Evolutionary conservation across 2,888 invertebrate genomes (phyloP).

Genomic region (Patella pellucida): DNA sequence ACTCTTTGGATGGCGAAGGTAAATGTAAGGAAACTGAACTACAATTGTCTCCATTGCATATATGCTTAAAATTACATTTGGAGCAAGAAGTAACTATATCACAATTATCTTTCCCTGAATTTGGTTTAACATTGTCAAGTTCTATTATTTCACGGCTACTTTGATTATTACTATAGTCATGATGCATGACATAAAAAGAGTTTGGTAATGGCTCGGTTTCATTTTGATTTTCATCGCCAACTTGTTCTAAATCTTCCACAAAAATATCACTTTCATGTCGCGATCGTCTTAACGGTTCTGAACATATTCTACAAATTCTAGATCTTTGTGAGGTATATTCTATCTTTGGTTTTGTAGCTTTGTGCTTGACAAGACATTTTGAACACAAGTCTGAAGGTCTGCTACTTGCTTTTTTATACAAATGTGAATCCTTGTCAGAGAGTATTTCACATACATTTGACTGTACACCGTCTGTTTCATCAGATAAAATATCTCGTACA

Average conservation of each 20-base stretch:
- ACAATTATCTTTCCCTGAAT: not conserved
- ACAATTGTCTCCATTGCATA: not conserved
- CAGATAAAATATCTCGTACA: not conserved
- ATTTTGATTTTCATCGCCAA: not conserved
- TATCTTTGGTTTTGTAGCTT: not conserved
- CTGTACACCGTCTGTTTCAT: not conserved
- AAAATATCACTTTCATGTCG: not conserved
- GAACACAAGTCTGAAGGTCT: not conserved
- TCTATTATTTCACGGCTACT: not conserved
- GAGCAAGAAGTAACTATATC: not conserved
- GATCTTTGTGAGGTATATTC: not conserved
- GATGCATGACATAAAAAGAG: not conserved
- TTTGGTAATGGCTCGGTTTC: not conserved
- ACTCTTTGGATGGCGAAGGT: not conserved
- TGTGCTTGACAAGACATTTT: not conserved
- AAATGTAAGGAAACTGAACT: not conserved
- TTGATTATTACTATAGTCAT: not conserved
- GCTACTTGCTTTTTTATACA: not conserved
- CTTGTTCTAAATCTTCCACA: not conserved
- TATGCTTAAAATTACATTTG: not conserved
- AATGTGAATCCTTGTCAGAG: not conserved
- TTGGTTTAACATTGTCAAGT: not conserved
- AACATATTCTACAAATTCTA: not conserved
- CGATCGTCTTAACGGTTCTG: not conserved
- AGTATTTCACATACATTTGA: not conserved